Evolutionary conservation across 2,797 vertebrate species (phyloP).

Genomic region (Melanogrammus aeglefinus): DNA sequence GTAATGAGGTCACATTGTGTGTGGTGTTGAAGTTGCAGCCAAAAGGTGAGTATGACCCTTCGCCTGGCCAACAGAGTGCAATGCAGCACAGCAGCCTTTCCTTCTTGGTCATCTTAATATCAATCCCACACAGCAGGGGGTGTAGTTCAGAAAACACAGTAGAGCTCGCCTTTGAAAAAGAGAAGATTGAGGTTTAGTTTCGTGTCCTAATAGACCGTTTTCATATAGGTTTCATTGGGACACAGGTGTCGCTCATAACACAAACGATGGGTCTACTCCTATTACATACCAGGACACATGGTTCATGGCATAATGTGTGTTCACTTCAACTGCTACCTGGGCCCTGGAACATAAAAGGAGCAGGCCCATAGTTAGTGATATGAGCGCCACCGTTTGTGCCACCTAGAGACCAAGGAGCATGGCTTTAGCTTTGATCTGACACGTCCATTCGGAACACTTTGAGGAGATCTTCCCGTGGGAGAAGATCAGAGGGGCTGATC

Average conservation of each 20-base stretch:
- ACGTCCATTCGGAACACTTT: no score
- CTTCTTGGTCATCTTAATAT: background rate
- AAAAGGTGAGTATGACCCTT: background rate
- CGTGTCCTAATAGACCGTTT: background rate
- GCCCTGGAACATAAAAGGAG: background rate
- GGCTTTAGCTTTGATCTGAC: no score
- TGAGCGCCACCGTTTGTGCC: no score
- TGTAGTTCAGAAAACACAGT: background rate
- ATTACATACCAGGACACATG: background rate
- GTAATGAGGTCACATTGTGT: background rate
- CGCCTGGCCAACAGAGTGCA: background rate
- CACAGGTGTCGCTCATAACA: background rate
- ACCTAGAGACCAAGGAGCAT: no score
- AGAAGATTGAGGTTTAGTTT: background rate
- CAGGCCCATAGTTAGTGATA: background rate
- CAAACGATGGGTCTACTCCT: background rate
- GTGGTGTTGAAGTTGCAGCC: background rate
- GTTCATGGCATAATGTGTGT: background rate
- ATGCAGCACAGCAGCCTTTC: background rate
- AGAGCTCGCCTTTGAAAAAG: background rate
- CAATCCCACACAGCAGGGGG: background rate
- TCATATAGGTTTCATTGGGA: background rate
- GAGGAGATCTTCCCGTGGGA: no score
- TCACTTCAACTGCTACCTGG: background rate
- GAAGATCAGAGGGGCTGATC: background rate